A percentile compares a stretch with the other conserved stretches of the same genome.
Conservation (phyloP, 2,113 vertebrate genomes). For the Corythornis madagascariensis region DNA sequence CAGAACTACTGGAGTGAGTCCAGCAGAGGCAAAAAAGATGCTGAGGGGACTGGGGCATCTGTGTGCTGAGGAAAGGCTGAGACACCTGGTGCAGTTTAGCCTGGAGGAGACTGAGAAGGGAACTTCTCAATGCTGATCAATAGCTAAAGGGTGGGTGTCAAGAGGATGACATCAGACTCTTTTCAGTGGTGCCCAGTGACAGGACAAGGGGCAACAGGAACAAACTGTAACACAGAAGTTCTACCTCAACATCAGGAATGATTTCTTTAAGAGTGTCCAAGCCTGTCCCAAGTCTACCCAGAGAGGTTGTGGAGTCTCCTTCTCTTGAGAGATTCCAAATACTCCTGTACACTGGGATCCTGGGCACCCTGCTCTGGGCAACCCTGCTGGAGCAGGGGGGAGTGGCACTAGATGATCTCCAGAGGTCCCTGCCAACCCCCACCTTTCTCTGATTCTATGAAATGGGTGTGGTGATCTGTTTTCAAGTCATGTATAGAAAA, state of each 20-base stretch:
- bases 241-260: neutral
- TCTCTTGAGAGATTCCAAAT: neutral
- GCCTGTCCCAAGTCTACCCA: too few species aligned
- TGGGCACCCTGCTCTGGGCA: neutral
- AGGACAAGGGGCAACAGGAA: neutral
- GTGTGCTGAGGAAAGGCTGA: neutral
- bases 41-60: neutral
- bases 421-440: neutral
- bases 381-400: neutral
- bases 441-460: neutral
- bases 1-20: neutral
- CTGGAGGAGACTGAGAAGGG: too few species aligned
- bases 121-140: too few species aligned
- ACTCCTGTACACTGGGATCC: neutral
- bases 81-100: neutral
- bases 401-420: neutral
- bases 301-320: neutral
- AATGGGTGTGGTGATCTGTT: neutral
- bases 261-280: neutral
- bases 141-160: too few species aligned
- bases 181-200: too few species aligned
- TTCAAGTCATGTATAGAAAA: neutral
- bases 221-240: neutral
- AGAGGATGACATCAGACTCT: too few species aligned
- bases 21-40: neutral